Percentiles rank a stretch among this genome's conserved stretches.
Conservation (phyloP, 2,113 vertebrate genomes). For the Hemichromis elongatus region DNA sequence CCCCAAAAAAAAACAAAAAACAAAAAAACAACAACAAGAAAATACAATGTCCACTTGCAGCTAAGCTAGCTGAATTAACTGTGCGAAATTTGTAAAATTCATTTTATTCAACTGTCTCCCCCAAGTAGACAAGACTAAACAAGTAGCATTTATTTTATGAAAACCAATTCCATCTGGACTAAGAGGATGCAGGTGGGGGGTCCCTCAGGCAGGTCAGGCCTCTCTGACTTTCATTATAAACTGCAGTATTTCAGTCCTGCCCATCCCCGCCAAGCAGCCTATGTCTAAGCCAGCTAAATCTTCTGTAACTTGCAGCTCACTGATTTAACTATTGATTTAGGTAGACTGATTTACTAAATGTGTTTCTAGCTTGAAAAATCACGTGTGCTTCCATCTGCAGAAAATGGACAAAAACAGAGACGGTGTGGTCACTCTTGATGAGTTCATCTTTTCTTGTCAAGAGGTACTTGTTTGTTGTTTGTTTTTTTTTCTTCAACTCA, state of each 20-base stretch:
- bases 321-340: neutral
- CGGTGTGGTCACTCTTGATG: constrained; percentile 94
- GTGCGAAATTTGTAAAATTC: neutral
- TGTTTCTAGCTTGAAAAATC: neutral
- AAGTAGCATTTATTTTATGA: neutral
- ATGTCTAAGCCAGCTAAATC: neutral
- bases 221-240: neutral
- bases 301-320: neutral
- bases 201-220: neutral
- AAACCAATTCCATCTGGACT: neutral
- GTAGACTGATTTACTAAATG: neutral
- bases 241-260: neutral
- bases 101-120: neutral
- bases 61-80: neutral
- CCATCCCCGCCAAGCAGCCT: too few species aligned
- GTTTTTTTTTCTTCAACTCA: neutral
- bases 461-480: constrained; percentile 75
- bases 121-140: neutral
- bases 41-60: too few species aligned
- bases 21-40: too few species aligned
- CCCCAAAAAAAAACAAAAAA: too few species aligned
- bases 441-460: constrained; percentile 95
- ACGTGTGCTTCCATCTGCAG: constrained; percentile 65
- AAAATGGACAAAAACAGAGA: constrained; percentile 99
- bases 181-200: neutral